Conservation (phyloP, 2,113 vertebrate genomes). For the Aspidoscelis tigris region DNA sequence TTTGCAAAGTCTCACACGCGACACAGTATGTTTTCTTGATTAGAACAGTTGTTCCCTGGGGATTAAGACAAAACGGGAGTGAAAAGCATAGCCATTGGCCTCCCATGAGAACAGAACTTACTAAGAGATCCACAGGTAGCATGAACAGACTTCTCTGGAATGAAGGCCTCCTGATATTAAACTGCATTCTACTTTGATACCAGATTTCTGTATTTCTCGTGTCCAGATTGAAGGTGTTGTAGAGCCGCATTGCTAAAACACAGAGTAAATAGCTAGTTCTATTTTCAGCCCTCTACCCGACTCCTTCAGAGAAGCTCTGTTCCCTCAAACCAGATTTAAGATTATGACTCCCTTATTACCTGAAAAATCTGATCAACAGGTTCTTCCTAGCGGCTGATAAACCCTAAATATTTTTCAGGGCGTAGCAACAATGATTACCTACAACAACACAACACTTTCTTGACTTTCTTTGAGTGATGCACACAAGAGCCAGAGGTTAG, state of each 20-base stretch:
- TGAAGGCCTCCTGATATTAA: not conserved
- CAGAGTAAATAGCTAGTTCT: not conserved
- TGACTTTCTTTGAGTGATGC: not conserved
- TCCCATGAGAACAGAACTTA: conserved; percentile 24
- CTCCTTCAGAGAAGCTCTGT: not conserved
- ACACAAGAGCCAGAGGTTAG: not conserved
- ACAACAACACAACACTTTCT: not conserved
- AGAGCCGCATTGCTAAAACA: conserved; percentile 12
- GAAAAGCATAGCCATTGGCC: conserved; percentile 31
- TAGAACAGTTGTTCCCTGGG: conserved; percentile 60
- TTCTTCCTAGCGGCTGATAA: not conserved
- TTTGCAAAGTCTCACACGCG: conserved; percentile 43
- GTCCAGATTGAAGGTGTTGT: not conserved
- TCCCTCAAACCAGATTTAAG: not conserved
- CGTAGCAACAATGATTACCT: not conserved
- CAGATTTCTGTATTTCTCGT: not conserved
- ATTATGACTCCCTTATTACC: too few species aligned
- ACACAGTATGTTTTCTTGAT: conserved; percentile 46
- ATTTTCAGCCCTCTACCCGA: not conserved
- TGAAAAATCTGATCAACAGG: not conserved
- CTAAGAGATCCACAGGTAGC: conserved; percentile 20
- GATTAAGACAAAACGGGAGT: conserved; percentile 44
- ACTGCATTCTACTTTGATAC: not conserved
- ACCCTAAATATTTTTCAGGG: conserved; percentile 5
- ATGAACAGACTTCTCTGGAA: conserved; percentile 2